Percentiles rank a stretch among this genome's conserved stretches.
Evolutionary conservation across 23 tunicate species (phyloP).

Genomic region (Trididemnum nubilum): DNA sequence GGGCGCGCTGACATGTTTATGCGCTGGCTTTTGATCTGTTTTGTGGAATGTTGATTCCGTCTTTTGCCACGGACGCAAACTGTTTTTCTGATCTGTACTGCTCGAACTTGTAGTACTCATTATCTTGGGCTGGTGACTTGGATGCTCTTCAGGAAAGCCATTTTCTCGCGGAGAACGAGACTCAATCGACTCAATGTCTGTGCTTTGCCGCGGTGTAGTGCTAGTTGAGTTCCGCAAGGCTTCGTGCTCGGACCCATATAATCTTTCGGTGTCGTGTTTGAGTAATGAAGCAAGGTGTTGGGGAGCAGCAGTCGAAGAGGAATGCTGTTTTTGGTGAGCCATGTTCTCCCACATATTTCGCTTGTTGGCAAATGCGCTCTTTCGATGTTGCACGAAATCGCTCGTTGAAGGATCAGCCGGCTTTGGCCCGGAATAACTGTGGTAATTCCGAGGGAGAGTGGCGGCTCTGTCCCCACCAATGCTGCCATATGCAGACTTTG

Average conservation of each 20-base stretch:
- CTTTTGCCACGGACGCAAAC: background rate
- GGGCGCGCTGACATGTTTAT: conserved; percentile 19
- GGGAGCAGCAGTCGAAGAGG: conserved; percentile 21
- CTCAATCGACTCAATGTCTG: background rate
- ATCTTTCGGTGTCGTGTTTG: conserved; percentile 38
- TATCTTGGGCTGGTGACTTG: background rate
- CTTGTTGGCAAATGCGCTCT: conserved; percentile 65
- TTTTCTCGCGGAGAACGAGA: background rate
- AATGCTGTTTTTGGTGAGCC: conserved; percentile 18
- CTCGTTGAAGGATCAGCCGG: conserved; percentile 30
- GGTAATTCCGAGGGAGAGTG: conserved; percentile 73
- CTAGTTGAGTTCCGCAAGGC: background rate
- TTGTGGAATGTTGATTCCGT: background rate
- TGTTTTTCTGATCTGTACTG: background rate
- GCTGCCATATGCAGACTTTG: conserved; percentile 68
- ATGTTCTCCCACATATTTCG: conserved; percentile 78
- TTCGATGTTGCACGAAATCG: conserved; percentile 54
- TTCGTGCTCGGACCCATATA: conserved; percentile 10
- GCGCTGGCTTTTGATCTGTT: background rate
- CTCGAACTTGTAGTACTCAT: background rate
- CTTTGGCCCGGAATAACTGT: conserved; percentile 53
- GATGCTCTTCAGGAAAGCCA: background rate
- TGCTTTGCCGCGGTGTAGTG: background rate
- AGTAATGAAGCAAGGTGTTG: conserved; percentile 44
- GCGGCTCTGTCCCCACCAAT: conserved; percentile 10